Evolutionary conservation across 2,888 invertebrate species (phyloP), one percentile per base, ranked within the genome.

Genomic region (Habroteleia sp.): DNA sequence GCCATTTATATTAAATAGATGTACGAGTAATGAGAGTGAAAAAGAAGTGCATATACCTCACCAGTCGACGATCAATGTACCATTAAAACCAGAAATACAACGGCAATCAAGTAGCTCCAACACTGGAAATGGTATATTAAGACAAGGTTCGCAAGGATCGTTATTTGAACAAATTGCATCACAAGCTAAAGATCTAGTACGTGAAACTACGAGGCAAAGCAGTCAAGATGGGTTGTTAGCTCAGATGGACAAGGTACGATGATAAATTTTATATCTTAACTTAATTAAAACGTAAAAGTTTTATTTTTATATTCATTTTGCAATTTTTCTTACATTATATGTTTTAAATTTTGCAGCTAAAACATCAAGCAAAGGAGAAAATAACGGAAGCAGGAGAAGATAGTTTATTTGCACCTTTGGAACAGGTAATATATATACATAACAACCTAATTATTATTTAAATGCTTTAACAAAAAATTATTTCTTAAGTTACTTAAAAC

Each of bases 161-260:
- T 89, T 97, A 1, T 92, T 97, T 80, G 97, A 97, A 87, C 95
- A 96, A 82, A 94, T 97, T 83, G 94, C 97, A 1, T 92, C 93
- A 0, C 96, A 96, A 84, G 97, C 97, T 6, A 96, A 96, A 87
- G 97, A 96, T 81, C 89, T 97, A 62, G 96, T 97, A 0, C 91
- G 94, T 42, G 97, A 97, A 86, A 96, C 96, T 0, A 96, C 95
- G 0, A 90, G 96, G 1, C 96, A 96, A 87, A 94, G 95, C 86
- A 96, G 96, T 82, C 96, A 96, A 86, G 96, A 97, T 86, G 96
- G 96, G 16, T 85, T 96, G 2, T 89, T 96, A 4, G 95, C 96
- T 1, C 96, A 96, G 76, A 95, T 97, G 92, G 96, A 96, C 84
- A 96, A 96, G 93, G 95, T 96, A 89, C 75, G 77, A 1, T 31